Conservation (phyloP, 2,113 vertebrate genomes). For the Vireo altiloquus region DNA sequence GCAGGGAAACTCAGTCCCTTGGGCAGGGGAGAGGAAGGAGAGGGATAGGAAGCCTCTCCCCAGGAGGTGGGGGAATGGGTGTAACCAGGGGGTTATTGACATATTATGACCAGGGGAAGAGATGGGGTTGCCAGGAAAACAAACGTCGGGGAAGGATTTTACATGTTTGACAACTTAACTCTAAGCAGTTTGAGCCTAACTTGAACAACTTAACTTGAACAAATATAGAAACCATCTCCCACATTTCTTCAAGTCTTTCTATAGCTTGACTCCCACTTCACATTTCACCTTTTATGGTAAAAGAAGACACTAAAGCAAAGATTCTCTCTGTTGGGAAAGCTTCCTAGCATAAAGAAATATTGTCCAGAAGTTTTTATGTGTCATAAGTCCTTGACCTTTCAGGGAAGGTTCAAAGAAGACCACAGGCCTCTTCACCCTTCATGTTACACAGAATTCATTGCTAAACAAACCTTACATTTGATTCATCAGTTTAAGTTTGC, state of each 20-base stretch:
- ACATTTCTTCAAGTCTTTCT: neutral
- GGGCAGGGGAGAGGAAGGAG: too few species aligned
- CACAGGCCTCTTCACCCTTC: neutral
- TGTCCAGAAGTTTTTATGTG: neutral
- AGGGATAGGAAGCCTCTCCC: too few species aligned
- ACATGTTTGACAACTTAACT: too few species aligned
- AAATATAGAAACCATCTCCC: too few species aligned
- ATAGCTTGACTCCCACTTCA: neutral
- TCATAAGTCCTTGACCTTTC: neutral
- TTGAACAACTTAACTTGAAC: too few species aligned
- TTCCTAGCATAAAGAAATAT: neutral
- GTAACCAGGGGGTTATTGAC: too few species aligned
- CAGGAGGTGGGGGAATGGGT: too few species aligned
- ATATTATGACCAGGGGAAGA: too few species aligned
- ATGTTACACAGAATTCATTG: neutral
- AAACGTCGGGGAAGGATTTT: too few species aligned
- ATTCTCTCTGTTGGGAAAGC: neutral
- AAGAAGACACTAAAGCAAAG: neutral
- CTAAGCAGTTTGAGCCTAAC: too few species aligned
- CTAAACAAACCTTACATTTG: neutral
- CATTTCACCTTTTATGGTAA: neutral
- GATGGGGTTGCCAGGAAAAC: too few species aligned
- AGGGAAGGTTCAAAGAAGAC: neutral
- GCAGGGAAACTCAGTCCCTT: too few species aligned
- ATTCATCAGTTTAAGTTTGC: neutral